A percentile compares a stretch with the other conserved stretches of the same genome.
These are phyloP conservation scores for Eueremaeus valkanovi DNA, from an alignment of 2,888 invertebrate species.

Conservation along the genomic window DNA sequence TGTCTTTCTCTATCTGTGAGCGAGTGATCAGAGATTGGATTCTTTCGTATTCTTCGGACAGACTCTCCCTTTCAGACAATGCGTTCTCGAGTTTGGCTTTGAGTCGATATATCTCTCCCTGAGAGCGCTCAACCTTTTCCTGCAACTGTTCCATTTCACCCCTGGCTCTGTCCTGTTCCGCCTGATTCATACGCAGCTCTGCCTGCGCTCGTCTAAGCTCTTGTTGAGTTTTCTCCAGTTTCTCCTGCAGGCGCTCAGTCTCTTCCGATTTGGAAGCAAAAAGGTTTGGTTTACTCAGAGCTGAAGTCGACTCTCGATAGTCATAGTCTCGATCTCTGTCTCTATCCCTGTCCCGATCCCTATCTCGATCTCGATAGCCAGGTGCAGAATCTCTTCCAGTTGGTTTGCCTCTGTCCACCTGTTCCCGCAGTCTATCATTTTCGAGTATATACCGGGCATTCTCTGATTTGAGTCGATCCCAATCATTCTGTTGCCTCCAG, in stretches of 20 bases:
- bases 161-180: conserved; percentile 71
- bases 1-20: conserved; percentile 81
- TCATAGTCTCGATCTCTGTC: conserved; percentile 38
- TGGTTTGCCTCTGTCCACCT: conserved; percentile 60
- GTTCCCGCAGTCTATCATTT: conserved; percentile 70
- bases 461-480: conserved; percentile 79
- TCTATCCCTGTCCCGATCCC: conserved; percentile 37
- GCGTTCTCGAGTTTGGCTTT: conserved; percentile 92
- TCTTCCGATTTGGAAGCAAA: conserved; percentile 54
- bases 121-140: conserved; percentile 88
- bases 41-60: conserved; percentile 86
- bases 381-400: conserved; percentile 18
- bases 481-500: conserved; percentile 81
- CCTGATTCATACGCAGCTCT: conserved; percentile 82
- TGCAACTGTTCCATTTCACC: conserved; percentile 68
- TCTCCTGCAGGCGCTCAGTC: conserved; percentile 64
- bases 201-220: conserved; percentile 83
- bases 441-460: conserved; percentile 59
- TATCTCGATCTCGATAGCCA: conserved; percentile 27
- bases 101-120: conserved; percentile 88
- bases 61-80: conserved; percentile 86
- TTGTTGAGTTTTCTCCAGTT: conserved; percentile 76
- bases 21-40: conserved; percentile 76
- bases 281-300: conserved; percentile 60
- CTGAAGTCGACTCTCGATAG: conserved; percentile 54